A percentile compares a stretch with the other conserved stretches of the same genome.
Conservation (phyloP, 2,113 vertebrate genomes). For the Phyllostomus hastatus region DNA sequence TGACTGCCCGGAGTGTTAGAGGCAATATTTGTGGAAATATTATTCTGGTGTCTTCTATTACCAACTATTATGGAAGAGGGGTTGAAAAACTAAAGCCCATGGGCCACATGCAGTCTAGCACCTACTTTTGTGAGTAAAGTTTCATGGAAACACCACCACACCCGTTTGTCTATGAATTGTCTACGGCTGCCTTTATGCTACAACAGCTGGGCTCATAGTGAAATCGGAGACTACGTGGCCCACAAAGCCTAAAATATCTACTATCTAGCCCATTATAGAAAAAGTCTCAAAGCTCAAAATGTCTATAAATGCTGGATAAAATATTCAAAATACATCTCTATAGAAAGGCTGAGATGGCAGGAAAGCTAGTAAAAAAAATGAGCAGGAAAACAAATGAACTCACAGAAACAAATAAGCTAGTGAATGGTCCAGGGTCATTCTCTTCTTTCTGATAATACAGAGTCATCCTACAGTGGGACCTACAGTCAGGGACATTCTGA, state of each 20-base stretch:
- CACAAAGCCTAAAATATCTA: neutral
- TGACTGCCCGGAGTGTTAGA: neutral
- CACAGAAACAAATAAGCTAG: neutral
- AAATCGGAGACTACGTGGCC: neutral
- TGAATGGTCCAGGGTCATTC: neutral
- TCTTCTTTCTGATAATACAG: neutral
- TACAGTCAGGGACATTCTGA: neutral
- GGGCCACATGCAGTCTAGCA: neutral
- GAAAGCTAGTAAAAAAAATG: neutral
- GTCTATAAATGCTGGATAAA: neutral
- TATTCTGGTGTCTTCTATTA: neutral
- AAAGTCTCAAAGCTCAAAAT: neutral
- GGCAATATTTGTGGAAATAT: neutral
- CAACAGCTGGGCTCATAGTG: neutral
- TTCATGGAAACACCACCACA: neutral
- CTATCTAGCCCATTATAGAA: neutral
- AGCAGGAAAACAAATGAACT: neutral
- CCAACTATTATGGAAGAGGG: neutral
- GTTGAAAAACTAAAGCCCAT: neutral
- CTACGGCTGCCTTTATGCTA: neutral
- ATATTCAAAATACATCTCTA: neutral
- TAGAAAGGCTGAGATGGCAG: neutral
- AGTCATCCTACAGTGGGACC: neutral
- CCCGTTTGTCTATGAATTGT: neutral
- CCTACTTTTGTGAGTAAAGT: neutral